phyloP scores from a whole-genome alignment of 2,888 invertebrate species.

The Euclidia mi region DNA sequence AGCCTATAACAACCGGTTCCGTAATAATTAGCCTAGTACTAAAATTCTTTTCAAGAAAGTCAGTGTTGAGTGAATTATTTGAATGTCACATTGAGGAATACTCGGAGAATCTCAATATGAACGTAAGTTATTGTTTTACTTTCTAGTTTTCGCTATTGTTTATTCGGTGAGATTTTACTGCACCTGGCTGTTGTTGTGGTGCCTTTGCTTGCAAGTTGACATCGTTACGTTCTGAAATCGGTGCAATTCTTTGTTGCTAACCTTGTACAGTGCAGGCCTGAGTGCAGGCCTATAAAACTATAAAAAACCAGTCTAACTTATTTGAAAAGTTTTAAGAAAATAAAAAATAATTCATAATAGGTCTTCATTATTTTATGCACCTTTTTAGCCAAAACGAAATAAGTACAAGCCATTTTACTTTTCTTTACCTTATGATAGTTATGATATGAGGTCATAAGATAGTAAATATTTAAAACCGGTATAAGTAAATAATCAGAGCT shows the following conservation, averaged over 20 bases:
- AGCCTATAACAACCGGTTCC: constrained; percentile 45
- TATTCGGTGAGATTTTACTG: constrained; percentile 21
- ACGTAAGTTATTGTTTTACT: constrained; percentile 41
- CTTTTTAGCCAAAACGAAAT: too few species aligned
- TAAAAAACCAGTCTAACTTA: neutral
- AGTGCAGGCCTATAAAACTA: too few species aligned
- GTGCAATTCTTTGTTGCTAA: neutral
- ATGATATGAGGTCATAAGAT: too few species aligned
- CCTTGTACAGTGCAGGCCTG: neutral
- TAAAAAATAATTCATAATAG: too few species aligned
- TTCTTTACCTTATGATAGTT: too few species aligned
- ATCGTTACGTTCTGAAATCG: constrained; percentile 17
- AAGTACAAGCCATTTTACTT: too few species aligned
- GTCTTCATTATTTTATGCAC: too few species aligned
- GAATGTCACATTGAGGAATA: constrained; percentile 51
- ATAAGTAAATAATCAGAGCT: neutral
- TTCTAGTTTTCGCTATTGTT: constrained; percentile 33
- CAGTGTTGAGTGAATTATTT: constrained; percentile 51
- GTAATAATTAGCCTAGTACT: constrained; percentile 36
- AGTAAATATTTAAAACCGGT: too few species aligned
- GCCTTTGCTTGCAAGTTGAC: constrained; percentile 18
- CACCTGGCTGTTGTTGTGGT: constrained; percentile 22
- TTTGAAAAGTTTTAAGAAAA: too few species aligned
- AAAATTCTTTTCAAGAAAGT: constrained; percentile 56
- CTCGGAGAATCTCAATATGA: constrained; percentile 48